A percentile compares a stretch with the other conserved stretches of the same genome.
These are phyloP conservation scores for Heterodera filipjevi DNA, from an alignment of 2,888 invertebrate species.

Conservation along the genomic window DNA sequence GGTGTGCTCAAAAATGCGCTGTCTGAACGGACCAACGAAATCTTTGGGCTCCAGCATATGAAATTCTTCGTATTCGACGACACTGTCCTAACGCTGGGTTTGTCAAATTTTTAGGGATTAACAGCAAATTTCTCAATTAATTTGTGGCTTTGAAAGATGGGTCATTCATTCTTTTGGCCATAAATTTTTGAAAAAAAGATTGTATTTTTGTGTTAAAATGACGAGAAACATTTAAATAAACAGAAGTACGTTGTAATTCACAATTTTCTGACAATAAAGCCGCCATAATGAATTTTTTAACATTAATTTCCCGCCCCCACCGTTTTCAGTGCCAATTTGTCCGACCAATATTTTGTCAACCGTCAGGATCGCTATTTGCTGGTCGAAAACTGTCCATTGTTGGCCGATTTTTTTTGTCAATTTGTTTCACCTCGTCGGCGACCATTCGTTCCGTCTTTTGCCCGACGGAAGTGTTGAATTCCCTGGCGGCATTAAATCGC, in stretches of 20 bases:
- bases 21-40: slow-evolving; percentile 88
- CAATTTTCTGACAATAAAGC: too few relatives aligned
- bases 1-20: slow-evolving; percentile 79
- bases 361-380: slow-evolving; percentile 93
- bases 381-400: slow-evolving; percentile 77
- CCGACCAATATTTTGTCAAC: slow-evolving; percentile 93
- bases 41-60: slow-evolving; percentile 94
- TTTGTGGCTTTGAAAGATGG: slow-evolving; percentile 7
- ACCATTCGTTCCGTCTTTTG: slow-evolving; percentile 70
- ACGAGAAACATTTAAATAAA: too few relatives aligned
- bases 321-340: slow-evolving; percentile 82
- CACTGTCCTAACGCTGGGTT: slow-evolving; percentile 85
- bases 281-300: background rate
- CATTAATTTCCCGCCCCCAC: too few relatives aligned
- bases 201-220: too few relatives aligned
- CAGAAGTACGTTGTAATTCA: too few relatives aligned
- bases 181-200: background rate
- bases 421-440: slow-evolving; percentile 69
- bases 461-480: slow-evolving; percentile 65
- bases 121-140: slow-evolving; percentile 25
- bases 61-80: slow-evolving; percentile 95
- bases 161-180: slow-evolving; percentile 21
- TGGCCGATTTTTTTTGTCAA: slow-evolving; percentile 83
- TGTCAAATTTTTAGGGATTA: too few relatives aligned
- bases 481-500: slow-evolving; percentile 35